These are phyloP conservation scores for Microctenopoma stevenorrisi DNA, from an alignment of 2,797 vertebrate genomes.

Conservation along the genomic window DNA sequence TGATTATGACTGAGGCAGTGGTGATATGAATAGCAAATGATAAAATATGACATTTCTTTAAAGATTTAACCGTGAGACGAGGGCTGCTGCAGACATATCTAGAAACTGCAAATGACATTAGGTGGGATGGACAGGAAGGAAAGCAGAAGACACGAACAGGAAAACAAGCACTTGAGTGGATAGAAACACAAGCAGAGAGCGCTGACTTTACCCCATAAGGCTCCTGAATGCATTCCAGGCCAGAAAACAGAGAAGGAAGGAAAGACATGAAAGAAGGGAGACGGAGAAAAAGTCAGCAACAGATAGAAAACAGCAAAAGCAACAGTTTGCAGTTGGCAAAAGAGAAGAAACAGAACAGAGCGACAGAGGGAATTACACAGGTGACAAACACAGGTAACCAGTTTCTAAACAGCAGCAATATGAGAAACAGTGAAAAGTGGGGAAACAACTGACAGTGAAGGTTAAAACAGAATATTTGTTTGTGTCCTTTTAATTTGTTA, in stretches of 20 bases:
- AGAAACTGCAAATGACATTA: slow-evolving; percentile 35
- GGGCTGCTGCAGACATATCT: slow-evolving; percentile 27
- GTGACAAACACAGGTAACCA: slow-evolving; percentile 10
- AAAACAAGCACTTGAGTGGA: slow-evolving; percentile 44
- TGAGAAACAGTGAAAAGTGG: background rate
- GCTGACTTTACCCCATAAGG: slow-evolving; percentile 94
- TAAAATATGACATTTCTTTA: slow-evolving; percentile 66
- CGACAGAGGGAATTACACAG: slow-evolving; percentile 40
- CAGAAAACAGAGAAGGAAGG: slow-evolving; percentile 64
- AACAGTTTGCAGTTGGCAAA: slow-evolving; percentile 23
- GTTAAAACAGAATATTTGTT: slow-evolving; percentile 17
- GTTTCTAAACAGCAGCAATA: slow-evolving; percentile 6
- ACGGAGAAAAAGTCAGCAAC: slow-evolving; percentile 62
- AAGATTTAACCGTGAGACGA: slow-evolving; percentile 34
- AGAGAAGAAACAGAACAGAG: slow-evolving; percentile 34
- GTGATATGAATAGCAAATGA: slow-evolving; percentile 56
- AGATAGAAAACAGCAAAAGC: slow-evolving; percentile 55
- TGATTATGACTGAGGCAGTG: slow-evolving; percentile 39
- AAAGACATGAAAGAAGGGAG: slow-evolving; percentile 46
- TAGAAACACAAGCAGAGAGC: slow-evolving; percentile 49
- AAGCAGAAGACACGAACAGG: slow-evolving; percentile 27
- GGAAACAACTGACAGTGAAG: background rate
- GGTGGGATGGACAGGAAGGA: slow-evolving; percentile 50
- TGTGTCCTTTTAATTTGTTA: background rate
- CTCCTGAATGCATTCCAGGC: slow-evolving; percentile 94